Conservation (phyloP, 2,113 vertebrate genomes). For the Setophaga petechia region DNA sequence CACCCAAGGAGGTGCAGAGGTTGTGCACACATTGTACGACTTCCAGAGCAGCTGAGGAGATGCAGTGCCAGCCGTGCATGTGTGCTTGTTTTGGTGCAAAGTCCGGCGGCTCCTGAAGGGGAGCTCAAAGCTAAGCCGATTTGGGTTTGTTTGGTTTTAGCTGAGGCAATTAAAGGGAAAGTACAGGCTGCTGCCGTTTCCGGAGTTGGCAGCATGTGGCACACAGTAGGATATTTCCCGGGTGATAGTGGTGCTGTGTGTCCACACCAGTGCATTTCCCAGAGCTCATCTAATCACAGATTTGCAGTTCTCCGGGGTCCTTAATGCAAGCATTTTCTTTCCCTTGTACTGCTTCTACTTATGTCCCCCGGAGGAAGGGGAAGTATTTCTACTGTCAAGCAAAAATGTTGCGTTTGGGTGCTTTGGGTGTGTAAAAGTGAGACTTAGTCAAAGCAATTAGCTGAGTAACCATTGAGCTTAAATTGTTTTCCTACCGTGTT, state of each 20-base stretch:
- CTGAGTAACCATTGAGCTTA: slow-evolving; percentile 28
- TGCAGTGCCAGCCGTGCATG: background rate
- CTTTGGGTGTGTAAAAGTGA: background rate
- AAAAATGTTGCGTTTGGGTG: background rate
- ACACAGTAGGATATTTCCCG: fast-evolving
- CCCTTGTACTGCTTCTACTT: background rate
- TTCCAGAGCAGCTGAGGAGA: background rate
- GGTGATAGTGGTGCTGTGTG: background rate
- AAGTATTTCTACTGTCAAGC: background rate
- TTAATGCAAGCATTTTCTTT: background rate
- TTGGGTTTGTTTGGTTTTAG: background rate
- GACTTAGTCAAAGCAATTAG: slow-evolving; percentile 39
- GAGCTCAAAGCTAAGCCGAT: slow-evolving; percentile 4
- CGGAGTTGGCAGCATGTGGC: background rate
- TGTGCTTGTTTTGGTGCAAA: background rate
- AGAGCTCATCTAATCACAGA: background rate
- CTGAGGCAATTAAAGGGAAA: background rate
- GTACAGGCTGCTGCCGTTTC: background rate
- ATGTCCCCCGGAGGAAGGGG: background rate
- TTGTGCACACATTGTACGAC: background rate
- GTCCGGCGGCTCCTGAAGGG: background rate
- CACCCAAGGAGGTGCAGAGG: background rate
- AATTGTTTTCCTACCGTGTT: slow-evolving; percentile 5
- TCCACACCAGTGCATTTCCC: background rate
- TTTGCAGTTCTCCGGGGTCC: background rate